Conservation (phyloP, 30 jellyfish, hydroid and myxozoan genomes). For the Rhopilema esculentum region DNA sequence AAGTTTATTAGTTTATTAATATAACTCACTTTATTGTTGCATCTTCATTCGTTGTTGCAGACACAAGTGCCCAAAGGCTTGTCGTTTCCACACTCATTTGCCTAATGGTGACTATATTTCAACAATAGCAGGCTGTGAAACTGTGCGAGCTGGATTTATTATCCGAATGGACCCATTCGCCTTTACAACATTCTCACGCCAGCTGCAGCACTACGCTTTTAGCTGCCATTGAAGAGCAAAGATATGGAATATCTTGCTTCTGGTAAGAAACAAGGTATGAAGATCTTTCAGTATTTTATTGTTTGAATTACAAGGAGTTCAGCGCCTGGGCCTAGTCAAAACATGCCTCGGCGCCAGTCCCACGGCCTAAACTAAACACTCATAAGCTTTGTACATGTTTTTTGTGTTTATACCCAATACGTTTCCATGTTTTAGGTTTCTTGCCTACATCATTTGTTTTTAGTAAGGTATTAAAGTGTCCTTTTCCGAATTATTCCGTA, state of each 20-base stretch:
- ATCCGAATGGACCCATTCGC: conserved; percentile 42
- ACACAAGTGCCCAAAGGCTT: background rate
- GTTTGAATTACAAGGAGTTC: background rate
- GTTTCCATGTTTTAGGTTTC: too few species aligned
- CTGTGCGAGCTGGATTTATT: conserved; percentile 17
- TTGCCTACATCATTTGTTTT: too few species aligned
- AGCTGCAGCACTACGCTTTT: conserved; percentile 56
- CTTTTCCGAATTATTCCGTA: too few species aligned
- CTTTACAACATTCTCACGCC: conserved; percentile 20
- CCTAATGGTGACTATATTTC: background rate
- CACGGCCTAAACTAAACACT: conserved; percentile 23
- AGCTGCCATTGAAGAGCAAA: conserved; percentile 1
- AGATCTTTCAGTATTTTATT: background rate
- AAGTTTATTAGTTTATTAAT: background rate
- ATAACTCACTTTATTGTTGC: background rate
- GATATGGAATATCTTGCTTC: conserved; percentile 53
- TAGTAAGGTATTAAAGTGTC: too few species aligned
- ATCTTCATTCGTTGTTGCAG: background rate
- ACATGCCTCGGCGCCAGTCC: conserved; percentile 75
- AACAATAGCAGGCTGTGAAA: conserved; percentile 44
- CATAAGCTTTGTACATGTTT: background rate
- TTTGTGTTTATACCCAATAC: too few species aligned
- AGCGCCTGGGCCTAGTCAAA: conserved; percentile 73
- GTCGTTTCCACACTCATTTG: background rate
- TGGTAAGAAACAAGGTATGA: conserved; percentile 56